These are phyloP conservation scores for Podilymbus podiceps DNA, from an alignment of 2,113 vertebrate species.

Conservation along the genomic window DNA sequence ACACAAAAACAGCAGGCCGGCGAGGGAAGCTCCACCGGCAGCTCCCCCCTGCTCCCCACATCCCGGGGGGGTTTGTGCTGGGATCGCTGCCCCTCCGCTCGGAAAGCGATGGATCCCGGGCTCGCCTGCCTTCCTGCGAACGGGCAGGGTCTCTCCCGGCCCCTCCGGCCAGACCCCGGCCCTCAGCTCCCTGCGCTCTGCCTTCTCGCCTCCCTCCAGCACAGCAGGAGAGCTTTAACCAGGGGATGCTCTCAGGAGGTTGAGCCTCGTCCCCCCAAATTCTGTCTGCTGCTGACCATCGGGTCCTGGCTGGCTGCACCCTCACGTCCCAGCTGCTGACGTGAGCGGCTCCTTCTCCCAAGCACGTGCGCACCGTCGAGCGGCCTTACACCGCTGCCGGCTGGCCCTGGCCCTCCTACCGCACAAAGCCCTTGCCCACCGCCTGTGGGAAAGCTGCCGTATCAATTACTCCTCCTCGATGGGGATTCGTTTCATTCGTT, in stretches of 20 bases:
- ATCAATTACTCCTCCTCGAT: not conserved
- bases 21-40: not conserved
- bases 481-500: not conserved
- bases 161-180: not conserved
- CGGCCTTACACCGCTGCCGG: accelerated
- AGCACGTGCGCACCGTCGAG: accelerated
- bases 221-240: not conserved
- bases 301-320: not conserved
- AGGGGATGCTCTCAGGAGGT: not conserved
- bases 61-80: accelerated
- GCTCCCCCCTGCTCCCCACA: not conserved
- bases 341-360: not conserved
- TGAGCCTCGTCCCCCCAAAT: not conserved
- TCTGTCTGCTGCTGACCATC: accelerated
- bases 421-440: not conserved
- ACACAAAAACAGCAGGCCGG: not conserved
- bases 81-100: not conserved
- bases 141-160: not conserved
- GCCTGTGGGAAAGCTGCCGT: not conserved
- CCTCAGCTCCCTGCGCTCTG: not conserved
- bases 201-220: not conserved
- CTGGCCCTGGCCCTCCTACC: not conserved
- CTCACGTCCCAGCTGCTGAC: not conserved
- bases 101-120: not conserved
- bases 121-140: not conserved